phyloP scores from a whole-genome alignment of 2,888 invertebrate species.

The Criorhina ranunculi region DNA sequence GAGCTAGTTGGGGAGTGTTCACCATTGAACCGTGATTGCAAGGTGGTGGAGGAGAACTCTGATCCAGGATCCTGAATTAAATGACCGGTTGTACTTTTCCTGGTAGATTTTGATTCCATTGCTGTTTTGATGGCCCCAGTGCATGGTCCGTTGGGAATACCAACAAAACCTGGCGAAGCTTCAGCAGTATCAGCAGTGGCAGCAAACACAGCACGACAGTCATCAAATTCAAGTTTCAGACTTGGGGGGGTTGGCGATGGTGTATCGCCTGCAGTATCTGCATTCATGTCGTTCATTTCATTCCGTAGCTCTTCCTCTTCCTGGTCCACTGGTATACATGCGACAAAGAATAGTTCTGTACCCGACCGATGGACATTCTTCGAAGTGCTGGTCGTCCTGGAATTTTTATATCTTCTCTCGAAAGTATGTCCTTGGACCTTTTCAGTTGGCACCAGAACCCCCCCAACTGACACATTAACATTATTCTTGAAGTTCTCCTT shows the following conservation, averaged over 20 bases:
- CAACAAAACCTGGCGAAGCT: conserved; percentile 38
- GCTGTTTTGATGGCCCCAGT: conserved; percentile 55
- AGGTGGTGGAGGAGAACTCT: conserved; percentile 25
- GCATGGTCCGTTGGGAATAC: conserved; percentile 16
- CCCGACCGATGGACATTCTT: conserved; percentile 39
- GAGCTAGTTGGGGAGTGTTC: conserved; percentile 38
- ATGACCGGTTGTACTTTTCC: conserved; percentile 49
- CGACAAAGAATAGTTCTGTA: conserved; percentile 79
- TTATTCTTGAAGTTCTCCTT: conserved; percentile 64
- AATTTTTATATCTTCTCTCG: conserved; percentile 46
- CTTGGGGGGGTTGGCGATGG: conserved; percentile 14
- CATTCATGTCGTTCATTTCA: conserved; percentile 56
- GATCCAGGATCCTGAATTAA: conserved; percentile 55
- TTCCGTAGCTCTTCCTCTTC: conserved; percentile 39
- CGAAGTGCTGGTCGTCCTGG: conserved; percentile 15
- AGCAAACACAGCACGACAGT: conserved; percentile 29
- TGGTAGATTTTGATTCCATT: conserved; percentile 63
- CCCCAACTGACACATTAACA: conserved; percentile 42
- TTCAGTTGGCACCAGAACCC: conserved; percentile 21
- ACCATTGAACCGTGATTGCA: conserved; percentile 54
- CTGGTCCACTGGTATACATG: conserved; percentile 78
- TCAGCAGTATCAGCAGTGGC: conserved; percentile 32
- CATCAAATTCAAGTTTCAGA: conserved; percentile 26
- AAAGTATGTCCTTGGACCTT: conserved; percentile 48
- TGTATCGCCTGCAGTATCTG: conserved; percentile 48